Conservation (phyloP, 2,113 vertebrate genomes). For the Psittacula cyanocephala region DNA sequence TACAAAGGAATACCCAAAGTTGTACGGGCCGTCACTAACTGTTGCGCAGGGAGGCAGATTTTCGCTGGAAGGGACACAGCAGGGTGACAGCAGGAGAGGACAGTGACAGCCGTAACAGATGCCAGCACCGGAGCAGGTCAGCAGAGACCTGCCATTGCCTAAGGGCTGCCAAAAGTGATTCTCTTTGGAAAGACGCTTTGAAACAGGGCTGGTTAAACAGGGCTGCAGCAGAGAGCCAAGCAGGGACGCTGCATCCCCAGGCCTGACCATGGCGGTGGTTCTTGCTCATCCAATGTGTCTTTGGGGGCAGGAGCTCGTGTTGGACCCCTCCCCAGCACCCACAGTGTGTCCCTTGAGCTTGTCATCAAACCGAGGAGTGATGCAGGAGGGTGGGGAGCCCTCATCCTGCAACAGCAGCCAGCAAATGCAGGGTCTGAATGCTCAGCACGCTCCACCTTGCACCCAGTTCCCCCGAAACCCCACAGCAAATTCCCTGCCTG, state of each 20-base stretch:
- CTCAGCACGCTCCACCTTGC: rapidly evolving
- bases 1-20: background rate
- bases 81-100: background rate
- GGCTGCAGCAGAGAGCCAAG: background rate
- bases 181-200: background rate
- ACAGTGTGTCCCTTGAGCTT: background rate
- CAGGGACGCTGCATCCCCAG: background rate
- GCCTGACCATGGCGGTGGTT: background rate
- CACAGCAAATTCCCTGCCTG: background rate
- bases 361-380: background rate
- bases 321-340: background rate
- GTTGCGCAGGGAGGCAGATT: background rate
- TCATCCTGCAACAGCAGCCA: background rate
- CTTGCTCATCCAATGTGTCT: rapidly evolving
- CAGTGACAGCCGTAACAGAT: background rate
- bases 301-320: background rate
- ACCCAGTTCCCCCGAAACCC: background rate
- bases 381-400: background rate
- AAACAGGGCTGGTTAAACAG: background rate
- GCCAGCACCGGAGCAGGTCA: background rate
- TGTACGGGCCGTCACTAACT: rapidly evolving
- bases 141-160: background rate
- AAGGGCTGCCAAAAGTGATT: background rate
- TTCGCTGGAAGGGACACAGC: background rate
- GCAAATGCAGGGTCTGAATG: background rate